Evolutionary conservation across 2,888 invertebrate genomes (phyloP), one percentile per base, ranked within the genome.

Genomic region (Pachliopta kotzebuea): DNA sequence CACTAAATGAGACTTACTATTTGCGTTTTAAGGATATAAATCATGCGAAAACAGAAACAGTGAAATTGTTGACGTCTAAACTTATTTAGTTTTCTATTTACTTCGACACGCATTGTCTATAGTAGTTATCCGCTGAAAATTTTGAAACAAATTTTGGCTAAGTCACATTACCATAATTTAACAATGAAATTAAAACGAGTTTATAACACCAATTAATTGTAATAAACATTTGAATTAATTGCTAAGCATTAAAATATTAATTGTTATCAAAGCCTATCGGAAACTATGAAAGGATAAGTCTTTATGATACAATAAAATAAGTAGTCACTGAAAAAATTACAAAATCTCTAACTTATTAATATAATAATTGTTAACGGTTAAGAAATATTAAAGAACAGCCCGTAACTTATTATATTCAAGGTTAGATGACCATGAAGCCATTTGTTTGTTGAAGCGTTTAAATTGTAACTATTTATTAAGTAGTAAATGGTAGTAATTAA

Each of bases 41-140:
- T 58, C 58, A 58, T 26, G 45, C 26, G 26, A 58, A 49, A 57
- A 49, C 29, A n/a, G 49, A 58, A 26, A 57, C 14, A 7, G 17
- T 49, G 8, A 23, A 49, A 57, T 24, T n/a, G 58, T 26, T 49
- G 14, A 24, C 58, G 49, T 24, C 49, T n/a, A 26, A n/a, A 24
- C 58, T 49, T 49, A 49, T 58, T 42, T 26, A 24, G 14, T n/a
- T 45, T 49, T 26, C 20, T 18, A 26, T 37, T 50, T 52, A 42
- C 53, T 21, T 52, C 50, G 4, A 21, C 50, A 52, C 50, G 50
- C 50, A 52, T 52, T 52, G 20, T 11, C 21, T 7, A 52, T n/a
- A 6, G 23, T 11, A 52, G 20, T 14, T 52, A n/a, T 52, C 14
- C 50, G 14, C 11, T 4, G 14, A 21, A 1, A 21, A 11, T 21